Percentiles rank a stretch among this genome's conserved stretches.
Evolutionary conservation across 2,113 vertebrate species (phyloP).

Genomic region (Megatriorchis doriae): DNA sequence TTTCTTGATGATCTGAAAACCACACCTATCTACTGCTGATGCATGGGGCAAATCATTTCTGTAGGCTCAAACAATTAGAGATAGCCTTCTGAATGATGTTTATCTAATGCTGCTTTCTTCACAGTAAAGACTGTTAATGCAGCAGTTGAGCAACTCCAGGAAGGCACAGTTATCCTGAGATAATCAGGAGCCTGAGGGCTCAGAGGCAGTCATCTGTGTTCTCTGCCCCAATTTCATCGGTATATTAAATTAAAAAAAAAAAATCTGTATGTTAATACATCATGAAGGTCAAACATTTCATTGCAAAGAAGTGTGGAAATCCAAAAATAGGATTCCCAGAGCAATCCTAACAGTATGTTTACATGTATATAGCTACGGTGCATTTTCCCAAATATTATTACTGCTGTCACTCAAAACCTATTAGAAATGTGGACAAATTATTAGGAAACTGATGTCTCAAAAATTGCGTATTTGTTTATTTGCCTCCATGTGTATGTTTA

Average conservation of each 20-base stretch:
- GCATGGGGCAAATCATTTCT: conserved; percentile 35
- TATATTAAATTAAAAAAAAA: conserved; percentile 36
- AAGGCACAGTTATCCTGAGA: conserved; percentile 55
- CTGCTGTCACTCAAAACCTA: neutral
- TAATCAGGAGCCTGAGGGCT: conserved; percentile 62
- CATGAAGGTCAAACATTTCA: conserved; percentile 50
- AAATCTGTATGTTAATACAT: conserved; percentile 20
- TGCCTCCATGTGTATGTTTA: neutral
- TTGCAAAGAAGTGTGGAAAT: conserved; percentile 26
- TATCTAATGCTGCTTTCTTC: conserved; percentile 61
- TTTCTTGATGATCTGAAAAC: conserved; percentile 41
- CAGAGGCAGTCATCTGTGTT: conserved; percentile 59
- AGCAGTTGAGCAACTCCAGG: conserved; percentile 64
- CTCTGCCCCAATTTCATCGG: conserved; percentile 50
- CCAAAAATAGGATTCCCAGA: conserved; percentile 1
- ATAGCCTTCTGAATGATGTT: conserved; percentile 52
- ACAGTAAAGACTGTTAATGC: conserved; percentile 48
- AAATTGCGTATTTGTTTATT: neutral
- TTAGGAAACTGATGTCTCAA: neutral
- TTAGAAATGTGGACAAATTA: neutral
- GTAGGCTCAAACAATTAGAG: conserved; percentile 30
- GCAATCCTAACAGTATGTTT: neutral
- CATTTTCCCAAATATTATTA: neutral
- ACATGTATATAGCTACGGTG: neutral
- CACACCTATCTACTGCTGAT: conserved; percentile 20